Evolutionary conservation across 2,888 invertebrate species (phyloP).

Genomic region (Perizoma affinitatum): DNA sequence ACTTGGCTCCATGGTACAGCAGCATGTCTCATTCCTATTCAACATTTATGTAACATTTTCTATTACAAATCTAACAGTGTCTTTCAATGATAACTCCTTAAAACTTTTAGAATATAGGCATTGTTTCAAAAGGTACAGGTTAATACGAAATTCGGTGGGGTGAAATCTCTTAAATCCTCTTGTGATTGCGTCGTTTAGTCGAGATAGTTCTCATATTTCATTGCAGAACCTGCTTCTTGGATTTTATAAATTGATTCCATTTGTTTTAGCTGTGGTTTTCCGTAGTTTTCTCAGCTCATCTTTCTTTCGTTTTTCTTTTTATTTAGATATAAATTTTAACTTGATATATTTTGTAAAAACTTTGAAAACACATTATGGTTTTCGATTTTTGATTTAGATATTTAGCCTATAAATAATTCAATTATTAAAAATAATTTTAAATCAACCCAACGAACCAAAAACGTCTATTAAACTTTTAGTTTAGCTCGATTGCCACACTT

Average conservation of each 20-base stretch:
- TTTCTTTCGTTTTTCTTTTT: constrained; percentile 3
- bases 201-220: constrained; percentile 79
- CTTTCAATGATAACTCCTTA: not conserved
- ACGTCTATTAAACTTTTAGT: too few relatives aligned
- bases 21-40: constrained; percentile 11
- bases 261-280: constrained; percentile 52
- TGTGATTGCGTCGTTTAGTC: constrained; percentile 79
- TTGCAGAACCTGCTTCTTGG: constrained; percentile 62
- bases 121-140: constrained; percentile 42
- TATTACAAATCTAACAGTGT: constrained; percentile 4
- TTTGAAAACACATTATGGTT: too few relatives aligned
- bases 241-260: constrained; percentile 71
- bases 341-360: too few relatives aligned
- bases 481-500: not conserved
- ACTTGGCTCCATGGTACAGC: constrained; percentile 7
- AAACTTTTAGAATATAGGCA: constrained; percentile 14
- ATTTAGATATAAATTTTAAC: not conserved
- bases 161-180: constrained; percentile 71
- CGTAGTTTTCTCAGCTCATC: constrained; percentile 36
- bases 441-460: too few relatives aligned
- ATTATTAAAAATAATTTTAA: too few relatives aligned
- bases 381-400: too few relatives aligned
- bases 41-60: not conserved
- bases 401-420: too few relatives aligned
- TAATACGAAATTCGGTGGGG: constrained; percentile 53